Evolutionary conservation across 2,113 vertebrate species (phyloP).

Genomic region (Takifugu flavidus): DNA sequence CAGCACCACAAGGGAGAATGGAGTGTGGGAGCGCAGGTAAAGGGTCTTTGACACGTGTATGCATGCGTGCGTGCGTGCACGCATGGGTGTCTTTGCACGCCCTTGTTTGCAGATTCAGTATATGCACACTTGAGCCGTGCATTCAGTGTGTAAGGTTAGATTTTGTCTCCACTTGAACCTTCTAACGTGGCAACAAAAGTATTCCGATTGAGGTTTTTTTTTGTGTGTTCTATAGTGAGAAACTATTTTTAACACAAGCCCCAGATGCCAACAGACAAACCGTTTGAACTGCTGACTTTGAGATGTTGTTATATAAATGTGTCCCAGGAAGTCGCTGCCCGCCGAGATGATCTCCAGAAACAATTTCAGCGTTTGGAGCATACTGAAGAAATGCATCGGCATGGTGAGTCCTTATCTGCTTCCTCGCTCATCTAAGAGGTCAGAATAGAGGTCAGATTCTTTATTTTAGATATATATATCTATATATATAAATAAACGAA

Average conservation of each 20-base stretch:
- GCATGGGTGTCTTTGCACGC: neutral
- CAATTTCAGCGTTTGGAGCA: conserved; percentile 94
- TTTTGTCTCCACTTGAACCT: too few relatives aligned
- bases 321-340: conserved; percentile 82
- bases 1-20: conserved; percentile 80
- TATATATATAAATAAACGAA: neutral
- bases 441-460: neutral
- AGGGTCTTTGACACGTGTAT: neutral
- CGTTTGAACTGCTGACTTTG: too few relatives aligned
- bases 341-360: conserved; percentile 92
- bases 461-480: neutral
- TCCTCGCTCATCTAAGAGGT: neutral
- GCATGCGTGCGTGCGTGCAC: neutral
- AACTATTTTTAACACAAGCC: neutral
- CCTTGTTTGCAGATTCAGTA: neutral
- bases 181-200: too few relatives aligned
- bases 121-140: neutral
- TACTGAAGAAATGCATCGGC: conserved; percentile 95
- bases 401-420: conserved; percentile 80
- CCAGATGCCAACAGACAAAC: neutral
- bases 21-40: conserved; percentile 85
- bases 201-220: neutral
- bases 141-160: too few relatives aligned
- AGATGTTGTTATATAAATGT: conserved; percentile 7
- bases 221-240: neutral